phyloP scores from a whole-genome alignment of 2,797 vertebrate genomes.

The Heteromormyrus szaboi region DNA sequence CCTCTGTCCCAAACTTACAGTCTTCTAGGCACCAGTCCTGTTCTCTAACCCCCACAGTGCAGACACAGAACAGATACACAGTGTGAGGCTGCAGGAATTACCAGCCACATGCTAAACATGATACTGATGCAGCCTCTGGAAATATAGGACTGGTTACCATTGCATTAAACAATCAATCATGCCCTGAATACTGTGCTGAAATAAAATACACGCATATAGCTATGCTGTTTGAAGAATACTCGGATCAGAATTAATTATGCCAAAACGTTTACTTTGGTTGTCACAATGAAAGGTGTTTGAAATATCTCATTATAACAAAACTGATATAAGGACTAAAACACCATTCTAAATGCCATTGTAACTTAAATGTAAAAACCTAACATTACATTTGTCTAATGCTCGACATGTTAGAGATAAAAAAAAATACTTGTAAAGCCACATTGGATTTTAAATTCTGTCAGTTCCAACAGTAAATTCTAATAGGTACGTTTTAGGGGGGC shows the following conservation, averaged over 20 bases:
- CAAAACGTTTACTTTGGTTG: not conserved
- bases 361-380: not conserved
- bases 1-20: not conserved
- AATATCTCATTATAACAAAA: not conserved
- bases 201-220: not conserved
- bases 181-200: not conserved
- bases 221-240: not conserved
- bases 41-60: not conserved
- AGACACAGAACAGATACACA: not conserved
- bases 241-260: not conserved
- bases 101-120: not conserved
- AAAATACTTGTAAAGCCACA: not conserved
- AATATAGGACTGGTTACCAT: not conserved
- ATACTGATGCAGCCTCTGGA: not conserved
- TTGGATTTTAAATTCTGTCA: not conserved
- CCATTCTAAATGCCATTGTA: not conserved
- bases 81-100: not conserved
- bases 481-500: not conserved
- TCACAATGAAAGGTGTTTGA: not conserved
- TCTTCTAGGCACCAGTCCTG: not conserved
- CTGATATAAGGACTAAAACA: not conserved
- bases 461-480: not conserved
- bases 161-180: not conserved
- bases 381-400: not conserved
- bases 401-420: not conserved